Evolutionary conservation across 1,140 invertebrate species (phyloP).

Genomic region (Lucilia sericata): DNA sequence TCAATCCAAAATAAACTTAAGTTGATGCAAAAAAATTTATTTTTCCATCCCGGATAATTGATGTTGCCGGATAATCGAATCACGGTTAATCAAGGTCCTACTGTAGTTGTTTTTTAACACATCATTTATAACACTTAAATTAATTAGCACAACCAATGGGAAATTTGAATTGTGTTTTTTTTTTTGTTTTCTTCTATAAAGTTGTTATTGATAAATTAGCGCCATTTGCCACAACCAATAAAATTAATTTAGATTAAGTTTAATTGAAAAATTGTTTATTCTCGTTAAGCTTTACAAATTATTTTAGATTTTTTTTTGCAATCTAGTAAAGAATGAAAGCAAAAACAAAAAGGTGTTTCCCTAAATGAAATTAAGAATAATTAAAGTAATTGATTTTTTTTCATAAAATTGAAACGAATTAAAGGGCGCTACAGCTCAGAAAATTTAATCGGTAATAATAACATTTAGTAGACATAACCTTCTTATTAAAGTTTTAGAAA

Average conservation of each 20-base stretch:
- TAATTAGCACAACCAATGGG: constrained; percentile 19
- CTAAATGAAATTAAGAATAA: not conserved
- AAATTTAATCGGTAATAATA: no score
- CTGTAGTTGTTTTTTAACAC: not conserved
- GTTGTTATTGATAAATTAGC: constrained; percentile 41
- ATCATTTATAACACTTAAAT: constrained; percentile 20
- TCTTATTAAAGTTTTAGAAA: no score
- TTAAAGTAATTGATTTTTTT: no score
- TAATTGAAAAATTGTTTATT: constrained; percentile 3
- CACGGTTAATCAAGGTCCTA: no score
- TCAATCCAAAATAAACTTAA: no score
- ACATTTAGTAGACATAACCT: no score
- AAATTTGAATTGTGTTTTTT: not conserved
- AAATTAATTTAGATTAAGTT: not conserved
- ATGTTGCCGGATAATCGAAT: no score
- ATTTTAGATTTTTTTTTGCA: not conserved
- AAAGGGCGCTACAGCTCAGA: no score
- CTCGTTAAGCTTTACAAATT: not conserved
- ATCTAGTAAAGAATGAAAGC: not conserved
- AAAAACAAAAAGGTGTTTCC: constrained; percentile 8
- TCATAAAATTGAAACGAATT: no score
- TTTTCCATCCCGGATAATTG: no score
- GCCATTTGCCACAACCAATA: not conserved
- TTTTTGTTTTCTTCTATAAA: not conserved
- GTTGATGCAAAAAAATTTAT: no score